A percentile compares a stretch with the other conserved stretches of the same genome.
Evolutionary conservation across 2,888 invertebrate genomes (phyloP).

Genomic region (Smittia aterrima): DNA sequence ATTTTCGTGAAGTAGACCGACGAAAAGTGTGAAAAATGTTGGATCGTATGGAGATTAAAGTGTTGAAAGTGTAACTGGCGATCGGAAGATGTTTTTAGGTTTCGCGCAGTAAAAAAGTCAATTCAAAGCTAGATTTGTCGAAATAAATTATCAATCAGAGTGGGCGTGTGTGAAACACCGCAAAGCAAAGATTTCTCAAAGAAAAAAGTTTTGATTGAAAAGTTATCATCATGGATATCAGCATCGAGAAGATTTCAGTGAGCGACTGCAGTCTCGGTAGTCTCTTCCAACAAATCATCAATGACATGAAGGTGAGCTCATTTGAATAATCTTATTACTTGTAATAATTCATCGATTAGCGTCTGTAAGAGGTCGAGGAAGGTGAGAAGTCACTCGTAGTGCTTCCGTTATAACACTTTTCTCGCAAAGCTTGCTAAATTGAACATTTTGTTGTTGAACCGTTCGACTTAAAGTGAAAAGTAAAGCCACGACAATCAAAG

Average conservation of each 20-base stretch:
- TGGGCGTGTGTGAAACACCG: background rate
- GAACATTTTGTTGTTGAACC: too few relatives aligned
- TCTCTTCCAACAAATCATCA: slow-evolving; percentile 91
- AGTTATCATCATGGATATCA: slow-evolving; percentile 52
- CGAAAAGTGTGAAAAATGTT: background rate
- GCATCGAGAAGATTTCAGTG: slow-evolving; percentile 55
- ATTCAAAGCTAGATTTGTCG: background rate
- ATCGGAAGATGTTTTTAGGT: background rate
- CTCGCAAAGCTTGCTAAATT: too few relatives aligned
- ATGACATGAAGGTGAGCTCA: slow-evolving; percentile 92
- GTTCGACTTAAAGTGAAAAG: too few relatives aligned
- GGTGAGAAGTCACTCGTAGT: too few relatives aligned
- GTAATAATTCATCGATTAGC: too few relatives aligned
- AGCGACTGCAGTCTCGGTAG: slow-evolving; percentile 87
- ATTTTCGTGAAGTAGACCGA: background rate
- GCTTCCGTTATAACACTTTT: too few relatives aligned
- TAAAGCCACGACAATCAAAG: too few relatives aligned
- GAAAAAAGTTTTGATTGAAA: background rate
- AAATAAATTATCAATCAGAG: background rate
- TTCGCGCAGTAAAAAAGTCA: background rate
- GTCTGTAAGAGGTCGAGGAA: too few relatives aligned
- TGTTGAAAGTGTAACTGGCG: background rate
- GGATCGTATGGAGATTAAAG: background rate
- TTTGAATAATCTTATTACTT: background rate
- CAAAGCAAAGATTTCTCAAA: background rate